phyloP scores from a whole-genome alignment of 2,797 vertebrate species.

The Tokudaia tokunoshimensis region DNA sequence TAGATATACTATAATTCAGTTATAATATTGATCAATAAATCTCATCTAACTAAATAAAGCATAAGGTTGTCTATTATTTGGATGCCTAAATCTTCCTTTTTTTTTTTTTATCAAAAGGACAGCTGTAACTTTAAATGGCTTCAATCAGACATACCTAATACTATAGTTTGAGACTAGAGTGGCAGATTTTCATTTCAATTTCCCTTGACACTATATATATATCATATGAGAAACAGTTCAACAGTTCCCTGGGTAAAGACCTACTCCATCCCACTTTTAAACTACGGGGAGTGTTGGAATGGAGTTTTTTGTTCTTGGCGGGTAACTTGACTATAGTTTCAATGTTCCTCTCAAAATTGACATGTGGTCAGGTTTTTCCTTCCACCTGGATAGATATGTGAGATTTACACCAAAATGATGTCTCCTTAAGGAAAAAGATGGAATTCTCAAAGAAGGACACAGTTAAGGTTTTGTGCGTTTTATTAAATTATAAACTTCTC shows the following conservation, averaged over 20 bases:
- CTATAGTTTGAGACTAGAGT: slow-evolving; percentile 5
- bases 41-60: slow-evolving; percentile 79
- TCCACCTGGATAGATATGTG: background rate
- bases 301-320: background rate
- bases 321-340: background rate
- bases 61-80: slow-evolving; percentile 59
- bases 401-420: background rate
- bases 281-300: slow-evolving; percentile 6
- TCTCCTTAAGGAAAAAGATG: background rate
- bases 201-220: slow-evolving; percentile 5
- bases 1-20: slow-evolving; percentile 65
- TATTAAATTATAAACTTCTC: background rate
- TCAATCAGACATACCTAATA: slow-evolving; percentile 55
- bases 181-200: slow-evolving; percentile 39
- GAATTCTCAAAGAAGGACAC: background rate
- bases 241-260: slow-evolving; percentile 6
- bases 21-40: slow-evolving; percentile 71
- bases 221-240: slow-evolving; percentile 61
- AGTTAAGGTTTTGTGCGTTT: fast-evolving
- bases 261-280: slow-evolving; percentile 49
- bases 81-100: slow-evolving; percentile 61
- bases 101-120: slow-evolving; percentile 70
- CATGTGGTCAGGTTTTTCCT: background rate
- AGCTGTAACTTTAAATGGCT: slow-evolving; percentile 76
- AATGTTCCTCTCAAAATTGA: slow-evolving; percentile 12